Evolutionary conservation across 2,113 vertebrate genomes (phyloP).

Genomic region (Nothoprocta pentlandii): DNA sequence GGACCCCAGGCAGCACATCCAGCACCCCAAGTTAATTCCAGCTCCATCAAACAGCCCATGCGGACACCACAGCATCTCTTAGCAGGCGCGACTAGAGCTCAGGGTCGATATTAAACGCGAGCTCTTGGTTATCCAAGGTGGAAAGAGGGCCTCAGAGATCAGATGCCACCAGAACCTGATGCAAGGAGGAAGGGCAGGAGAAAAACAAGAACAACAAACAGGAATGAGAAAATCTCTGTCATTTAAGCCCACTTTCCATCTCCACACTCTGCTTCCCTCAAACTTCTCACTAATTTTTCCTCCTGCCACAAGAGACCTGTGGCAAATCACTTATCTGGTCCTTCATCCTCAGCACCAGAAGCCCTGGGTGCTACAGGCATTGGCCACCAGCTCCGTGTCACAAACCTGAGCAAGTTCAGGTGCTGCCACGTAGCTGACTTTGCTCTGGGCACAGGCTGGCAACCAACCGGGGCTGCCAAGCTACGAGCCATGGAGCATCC

Average conservation of each 20-base stretch:
- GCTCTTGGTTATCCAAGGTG: not conserved
- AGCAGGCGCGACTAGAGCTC: not conserved
- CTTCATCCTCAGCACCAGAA: not conserved
- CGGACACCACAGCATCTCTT: fast-evolving
- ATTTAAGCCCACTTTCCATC: fast-evolving
- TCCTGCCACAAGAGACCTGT: not conserved
- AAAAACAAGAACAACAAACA: not conserved
- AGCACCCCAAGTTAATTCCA: not conserved
- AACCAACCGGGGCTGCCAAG: not conserved
- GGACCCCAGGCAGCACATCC: too few relatives aligned
- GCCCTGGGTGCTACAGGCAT: fast-evolving
- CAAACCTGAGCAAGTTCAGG: not conserved
- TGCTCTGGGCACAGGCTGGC: not conserved
- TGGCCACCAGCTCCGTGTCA: fast-evolving
- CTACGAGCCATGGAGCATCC: fast-evolving
- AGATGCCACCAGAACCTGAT: fast-evolving
- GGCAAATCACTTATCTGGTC: not conserved
- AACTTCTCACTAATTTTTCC: not conserved
- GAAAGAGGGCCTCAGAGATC: not conserved
- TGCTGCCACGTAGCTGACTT: too few relatives aligned
- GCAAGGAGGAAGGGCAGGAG: not conserved
- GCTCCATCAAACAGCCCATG: not conserved
- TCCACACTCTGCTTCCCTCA: not conserved
- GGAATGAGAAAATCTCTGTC: fast-evolving
- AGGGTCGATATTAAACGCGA: fast-evolving